Base-by-base conservation (phyloP, 2,888 invertebrate species). In the Caenorhabditis drosophilae region DNA sequence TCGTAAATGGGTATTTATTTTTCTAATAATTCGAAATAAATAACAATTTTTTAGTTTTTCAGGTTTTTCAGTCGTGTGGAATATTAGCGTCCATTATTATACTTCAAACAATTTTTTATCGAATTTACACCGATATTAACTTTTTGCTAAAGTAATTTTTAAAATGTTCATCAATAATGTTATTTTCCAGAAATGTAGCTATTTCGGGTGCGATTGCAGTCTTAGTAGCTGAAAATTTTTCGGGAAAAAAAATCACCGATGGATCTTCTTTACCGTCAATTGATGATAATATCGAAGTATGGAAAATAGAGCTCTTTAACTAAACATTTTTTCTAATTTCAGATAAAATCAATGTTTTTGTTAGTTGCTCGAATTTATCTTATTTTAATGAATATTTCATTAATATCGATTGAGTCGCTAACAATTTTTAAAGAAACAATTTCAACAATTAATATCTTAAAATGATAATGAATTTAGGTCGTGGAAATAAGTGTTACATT, bases 21-120 rank as follows among this genome's bases (percentile, higher is more conserved):
- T 26, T 35, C 7, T 16, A n/a, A 23, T 16, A 9, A 18, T 36
- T 27, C 6, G 12, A 31, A 31, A 44, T 12, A 16, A 18, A 40
- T 23, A 11, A 20, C n/a, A 15, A 9, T 45, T 45, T 47, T 9
- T 9, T 47, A 41, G 18, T 31, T 42, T 52, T 62, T 11, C 52
- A 75, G 58, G 97, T 98, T 46, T 89, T 91, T 81, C 80, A 84
- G 48, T 86, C 86, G 12, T 93, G 93, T 83, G 92, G 92, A 35
- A 85, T 93, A 9, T 88, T 98, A 6, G 95, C 95, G 87, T 92
- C 91, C 86, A 96, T 97, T 80, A 96, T 98, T 46, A 90, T 93
- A 48, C 87, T 97, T 80, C 98, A 98, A 89, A 85, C 86, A 3
- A 63, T 87, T 57, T 86, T 86, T 40, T 87, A 87, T 80, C 85